These are phyloP conservation scores for Scaptomyza reducta DNA, from an alignment of 2,888 invertebrate species.

Conservation along the genomic window DNA sequence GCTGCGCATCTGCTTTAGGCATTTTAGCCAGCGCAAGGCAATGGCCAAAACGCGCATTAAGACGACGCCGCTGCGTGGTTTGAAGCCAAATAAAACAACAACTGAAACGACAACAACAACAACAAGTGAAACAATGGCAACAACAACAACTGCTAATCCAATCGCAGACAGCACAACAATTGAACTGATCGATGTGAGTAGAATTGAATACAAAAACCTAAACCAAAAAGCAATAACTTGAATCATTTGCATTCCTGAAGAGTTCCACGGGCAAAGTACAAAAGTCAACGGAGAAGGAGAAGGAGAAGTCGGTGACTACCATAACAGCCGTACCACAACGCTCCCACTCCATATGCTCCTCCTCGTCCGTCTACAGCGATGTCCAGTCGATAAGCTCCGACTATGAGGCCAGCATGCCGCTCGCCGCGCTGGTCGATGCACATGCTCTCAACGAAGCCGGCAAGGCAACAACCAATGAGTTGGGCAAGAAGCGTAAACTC, in stretches of 20 bases:
- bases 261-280: slow-evolving; percentile 28
- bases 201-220: background rate
- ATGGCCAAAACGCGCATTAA: slow-evolving; percentile 83
- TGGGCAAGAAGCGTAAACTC: slow-evolving; percentile 75
- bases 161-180: slow-evolving; percentile 62
- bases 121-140: slow-evolving; percentile 8
- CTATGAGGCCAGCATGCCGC: slow-evolving; percentile 56
- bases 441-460: slow-evolving; percentile 20
- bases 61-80: slow-evolving; percentile 79
- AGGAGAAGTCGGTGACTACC: slow-evolving; percentile 41
- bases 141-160: slow-evolving; percentile 40
- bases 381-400: slow-evolving; percentile 64
- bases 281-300: slow-evolving; percentile 12
- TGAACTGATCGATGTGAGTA: slow-evolving; percentile 59
- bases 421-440: slow-evolving; percentile 41
- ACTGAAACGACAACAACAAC: slow-evolving; percentile 1
- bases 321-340: slow-evolving; percentile 65
- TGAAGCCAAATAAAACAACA: slow-evolving; percentile 62
- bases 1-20: slow-evolving; percentile 77
- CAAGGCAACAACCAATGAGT: slow-evolving; percentile 17
- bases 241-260: slow-evolving; percentile 11
- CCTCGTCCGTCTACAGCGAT: slow-evolving; percentile 67
- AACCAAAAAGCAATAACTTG: background rate
- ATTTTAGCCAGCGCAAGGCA: slow-evolving; percentile 68
- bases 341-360: slow-evolving; percentile 70